A percentile compares a stretch with the other conserved stretches of the same genome.
These are phyloP conservation scores for Drosophila multiciliata DNA, from an alignment of 2,888 invertebrate genomes.

Conservation along the genomic window DNA sequence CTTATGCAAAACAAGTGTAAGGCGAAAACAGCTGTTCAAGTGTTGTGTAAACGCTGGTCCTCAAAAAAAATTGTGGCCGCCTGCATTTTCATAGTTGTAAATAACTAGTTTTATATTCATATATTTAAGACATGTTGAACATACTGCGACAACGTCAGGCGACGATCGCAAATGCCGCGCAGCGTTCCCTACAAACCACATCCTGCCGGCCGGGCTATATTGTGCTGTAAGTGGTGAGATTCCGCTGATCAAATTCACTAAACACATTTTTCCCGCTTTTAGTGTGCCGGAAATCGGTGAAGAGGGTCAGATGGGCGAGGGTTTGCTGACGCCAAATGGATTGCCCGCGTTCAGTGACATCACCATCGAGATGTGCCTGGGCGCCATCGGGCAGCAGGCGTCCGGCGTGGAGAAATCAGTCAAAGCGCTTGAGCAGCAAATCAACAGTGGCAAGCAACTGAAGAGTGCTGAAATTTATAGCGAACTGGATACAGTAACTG, in stretches of 20 bases:
- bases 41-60: conserved; percentile 71
- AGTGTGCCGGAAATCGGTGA: conserved; percentile 94
- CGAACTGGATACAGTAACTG: conserved; percentile 90
- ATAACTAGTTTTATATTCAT: conserved; percentile 41
- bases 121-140: conserved; percentile 66
- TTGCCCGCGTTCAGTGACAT: conserved; percentile 93
- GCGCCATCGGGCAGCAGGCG: conserved; percentile 93
- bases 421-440: conserved; percentile 88
- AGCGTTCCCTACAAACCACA: conserved; percentile 68
- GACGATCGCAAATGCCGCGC: conserved; percentile 44
- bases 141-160: conserved; percentile 66
- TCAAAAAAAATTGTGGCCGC: conserved; percentile 39
- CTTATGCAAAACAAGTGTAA: conserved; percentile 2
- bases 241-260: not conserved
- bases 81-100: conserved; percentile 57
- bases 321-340: conserved; percentile 89
- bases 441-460: conserved; percentile 81
- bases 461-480: conserved; percentile 89
- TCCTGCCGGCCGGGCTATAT: conserved; percentile 72
- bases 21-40: conserved; percentile 46
- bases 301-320: conserved; percentile 91
- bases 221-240: conserved; percentile 75
- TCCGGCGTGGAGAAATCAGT: conserved; percentile 92
- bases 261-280: conserved; percentile 36
- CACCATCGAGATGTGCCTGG: conserved; percentile 93